phyloP scores from a whole-genome alignment of 2,888 invertebrate species.

The Gari tellinella region DNA sequence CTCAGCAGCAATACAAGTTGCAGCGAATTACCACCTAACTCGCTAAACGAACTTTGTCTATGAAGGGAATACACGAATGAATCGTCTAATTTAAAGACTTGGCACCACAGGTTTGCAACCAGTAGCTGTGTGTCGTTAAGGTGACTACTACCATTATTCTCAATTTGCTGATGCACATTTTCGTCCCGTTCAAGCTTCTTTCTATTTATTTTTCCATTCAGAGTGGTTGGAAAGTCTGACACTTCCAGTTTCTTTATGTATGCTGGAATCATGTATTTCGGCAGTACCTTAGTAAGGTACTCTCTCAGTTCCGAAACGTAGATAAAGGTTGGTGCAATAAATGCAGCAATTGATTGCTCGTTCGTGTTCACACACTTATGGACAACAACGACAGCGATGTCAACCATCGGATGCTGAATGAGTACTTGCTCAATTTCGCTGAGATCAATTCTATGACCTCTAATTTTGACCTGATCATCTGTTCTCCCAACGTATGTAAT shows the following conservation, averaged over 20 bases:
- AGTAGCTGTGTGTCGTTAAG: constrained; percentile 65
- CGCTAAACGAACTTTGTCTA: constrained; percentile 69
- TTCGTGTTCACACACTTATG: constrained; percentile 55
- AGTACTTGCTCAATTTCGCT: constrained; percentile 89
- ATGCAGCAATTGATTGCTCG: constrained; percentile 66
- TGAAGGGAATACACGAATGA: constrained; percentile 59
- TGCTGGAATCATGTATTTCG: constrained; percentile 71
- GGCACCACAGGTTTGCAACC: constrained; percentile 65
- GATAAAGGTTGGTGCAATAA: constrained; percentile 67
- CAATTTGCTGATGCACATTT: constrained; percentile 52
- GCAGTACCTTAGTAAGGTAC: constrained; percentile 65
- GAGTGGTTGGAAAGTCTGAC: constrained; percentile 63
- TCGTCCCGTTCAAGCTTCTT: constrained; percentile 64
- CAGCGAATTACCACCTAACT: constrained; percentile 75
- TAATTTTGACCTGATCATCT: constrained; percentile 88
- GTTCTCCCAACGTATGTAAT: constrained; percentile 90
- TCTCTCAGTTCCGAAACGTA: constrained; percentile 66
- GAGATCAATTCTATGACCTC: constrained; percentile 93
- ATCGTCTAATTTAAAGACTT: constrained; percentile 64
- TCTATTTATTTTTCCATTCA: constrained; percentile 70
- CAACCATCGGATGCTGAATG: constrained; percentile 69
- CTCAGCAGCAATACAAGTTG: constrained; percentile 68
- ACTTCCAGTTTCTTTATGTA: constrained; percentile 66
- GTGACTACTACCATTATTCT: constrained; percentile 55
- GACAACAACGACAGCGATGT: constrained; percentile 67